These are phyloP conservation scores for Hemiscyllium ocellatum DNA, from an alignment of 2,113 vertebrate genomes.

Conservation along the genomic window DNA sequence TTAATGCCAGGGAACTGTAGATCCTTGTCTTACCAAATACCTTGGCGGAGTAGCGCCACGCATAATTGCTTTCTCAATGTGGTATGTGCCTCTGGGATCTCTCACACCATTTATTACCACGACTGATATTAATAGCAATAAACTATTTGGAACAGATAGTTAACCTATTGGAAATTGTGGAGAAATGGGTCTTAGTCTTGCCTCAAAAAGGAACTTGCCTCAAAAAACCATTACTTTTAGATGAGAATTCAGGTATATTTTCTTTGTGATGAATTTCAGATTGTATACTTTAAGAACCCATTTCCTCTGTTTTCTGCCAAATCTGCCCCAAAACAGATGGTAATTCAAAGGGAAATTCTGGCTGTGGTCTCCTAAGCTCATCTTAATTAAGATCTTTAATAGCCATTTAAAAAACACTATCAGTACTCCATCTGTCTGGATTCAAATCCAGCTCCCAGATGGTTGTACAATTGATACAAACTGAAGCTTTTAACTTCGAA, in stretches of 20 bases:
- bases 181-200: not conserved
- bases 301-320: conserved; percentile 14
- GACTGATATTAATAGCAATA: not conserved
- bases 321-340: conserved; percentile 25
- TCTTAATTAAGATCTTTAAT: conserved; percentile 34
- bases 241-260: not conserved
- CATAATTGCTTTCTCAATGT: not conserved
- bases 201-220: not conserved
- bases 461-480: conserved; percentile 18
- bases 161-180: not conserved
- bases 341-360: conserved; percentile 11
- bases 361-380: conserved; percentile 6
- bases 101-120: not conserved
- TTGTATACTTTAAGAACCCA: not conserved
- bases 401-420: conserved; percentile 28
- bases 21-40: not conserved
- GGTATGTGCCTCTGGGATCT: not conserved
- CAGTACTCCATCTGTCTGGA: conserved; percentile 29
- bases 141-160: not conserved
- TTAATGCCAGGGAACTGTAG: not conserved
- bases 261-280: not conserved
- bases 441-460: conserved; percentile 15
- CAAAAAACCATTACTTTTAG: not conserved
- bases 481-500: not conserved
- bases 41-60: not conserved